Percentiles rank a stretch among this genome's conserved stretches.
Conservation (phyloP, 1,140 invertebrate species). For the Zaprionus taronus region DNA sequence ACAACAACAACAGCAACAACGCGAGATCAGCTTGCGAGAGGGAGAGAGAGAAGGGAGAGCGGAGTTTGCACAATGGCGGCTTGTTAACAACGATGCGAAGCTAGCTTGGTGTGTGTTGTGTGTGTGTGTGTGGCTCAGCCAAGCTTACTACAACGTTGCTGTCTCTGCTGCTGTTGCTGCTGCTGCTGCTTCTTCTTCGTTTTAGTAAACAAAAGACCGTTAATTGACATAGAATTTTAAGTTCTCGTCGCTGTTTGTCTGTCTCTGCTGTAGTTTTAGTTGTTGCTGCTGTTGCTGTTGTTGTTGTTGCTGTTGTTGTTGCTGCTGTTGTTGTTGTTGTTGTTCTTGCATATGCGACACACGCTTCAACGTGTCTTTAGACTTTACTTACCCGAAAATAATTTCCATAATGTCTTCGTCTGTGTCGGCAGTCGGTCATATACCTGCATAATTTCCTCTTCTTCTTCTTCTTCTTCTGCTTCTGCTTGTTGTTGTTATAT, state of each 20-base stretch:
- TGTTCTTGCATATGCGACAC: conserved; percentile 35
- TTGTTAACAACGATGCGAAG: conserved; percentile 28
- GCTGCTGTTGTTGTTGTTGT: conserved; percentile 20
- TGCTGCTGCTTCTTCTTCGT: conserved; percentile 33
- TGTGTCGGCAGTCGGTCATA: conserved; percentile 38
- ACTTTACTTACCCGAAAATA: conserved; percentile 43
- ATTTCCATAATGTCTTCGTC: conserved; percentile 63
- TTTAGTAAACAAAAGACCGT: conserved; percentile 77
- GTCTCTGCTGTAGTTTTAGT: conserved; percentile 21
- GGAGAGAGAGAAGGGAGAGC: conserved; percentile 6
- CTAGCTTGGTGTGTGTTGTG: neutral
- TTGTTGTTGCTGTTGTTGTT: conserved; percentile 23
- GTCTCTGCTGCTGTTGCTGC: conserved; percentile 4
- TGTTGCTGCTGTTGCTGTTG: conserved; percentile 19
- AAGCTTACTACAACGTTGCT: neutral
- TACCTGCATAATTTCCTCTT: conserved; percentile 56
- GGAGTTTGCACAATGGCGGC: conserved; percentile 48
- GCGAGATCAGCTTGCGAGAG: conserved; percentile 20
- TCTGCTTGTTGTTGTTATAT: neutral
- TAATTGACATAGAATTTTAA: conserved; percentile 80
- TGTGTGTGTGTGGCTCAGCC: conserved; percentile 1
- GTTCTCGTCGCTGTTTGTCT: conserved; percentile 44
- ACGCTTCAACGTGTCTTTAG: conserved; percentile 35
- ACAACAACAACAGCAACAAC: conserved; percentile 24
- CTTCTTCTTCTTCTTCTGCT: neutral